Base-by-base conservation (phyloP, 1,140 invertebrate genomes). In the Monomorium pharaonis region DNA sequence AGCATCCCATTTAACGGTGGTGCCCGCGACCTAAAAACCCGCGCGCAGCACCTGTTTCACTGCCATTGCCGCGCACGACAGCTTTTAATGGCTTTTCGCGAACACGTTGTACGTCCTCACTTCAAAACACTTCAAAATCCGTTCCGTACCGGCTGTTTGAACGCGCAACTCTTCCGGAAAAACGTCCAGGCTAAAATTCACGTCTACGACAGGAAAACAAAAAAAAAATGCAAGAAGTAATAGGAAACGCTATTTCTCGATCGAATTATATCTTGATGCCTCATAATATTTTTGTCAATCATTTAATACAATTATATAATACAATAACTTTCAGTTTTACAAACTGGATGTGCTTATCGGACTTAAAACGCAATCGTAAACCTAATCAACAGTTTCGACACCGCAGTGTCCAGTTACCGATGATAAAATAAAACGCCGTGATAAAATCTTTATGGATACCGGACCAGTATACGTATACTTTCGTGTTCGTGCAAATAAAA, bases 1-100 rank as follows among this genome's bases (percentile, higher is more conserved):
- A 91, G 72, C 84, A 89, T 91, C 85, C 81, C 80, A 77, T 63
- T 91, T 92, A 92, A 92, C 91, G 91, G 90, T 89, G 86, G 51
- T 87, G 16, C 56, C 30, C 24, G 63, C 84, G 84, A 86, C 84
- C 84, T 89, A 86, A 86, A 91, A 90, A 86, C 56, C 27, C 62
- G 47, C 74, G 44, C 60, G 58, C 33, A 33, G 58, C 85, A 89
- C 69, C 88, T 90, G 87, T 90, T 87, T 87, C 76, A 86, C 70
- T 85, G 70, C 77, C 83, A 88, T 42, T 88, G 85, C 85, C 81
- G 33, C 81, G 33, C 72, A 30, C 37, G 33, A 27, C 37, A 42
- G 54, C 56, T 85, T 80, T 80, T 74, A 72, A 83, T 83, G 67
- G 12, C 33, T 83, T 74, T 74, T 69, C 51, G 60, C 42, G 27